Base-by-base conservation (phyloP, 2,797 vertebrate genomes). In the Enoplosus armatus region DNA sequence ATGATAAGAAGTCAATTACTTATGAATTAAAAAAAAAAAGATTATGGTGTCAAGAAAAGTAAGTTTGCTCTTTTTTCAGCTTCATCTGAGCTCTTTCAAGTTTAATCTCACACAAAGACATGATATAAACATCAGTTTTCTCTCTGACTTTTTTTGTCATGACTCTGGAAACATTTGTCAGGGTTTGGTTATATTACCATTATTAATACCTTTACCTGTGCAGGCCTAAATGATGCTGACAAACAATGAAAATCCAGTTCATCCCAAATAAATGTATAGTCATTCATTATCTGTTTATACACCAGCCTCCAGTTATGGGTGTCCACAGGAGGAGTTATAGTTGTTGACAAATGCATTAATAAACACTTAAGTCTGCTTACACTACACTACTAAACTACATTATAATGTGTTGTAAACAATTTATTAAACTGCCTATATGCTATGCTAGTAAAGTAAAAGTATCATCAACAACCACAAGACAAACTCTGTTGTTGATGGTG, bases 1-100 rank as follows among this genome's bases (percentile, higher is more conserved):
- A 56, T 45, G 87, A 86, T 92, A 89, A 93, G 83, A 66, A 72
- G 37, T 18, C 63, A 41, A 63, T 81, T 15, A 66, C 61, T 79
- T n/a, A n/a, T n/a, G n/a, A n/a, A n/a, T n/a, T n/a, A n/a, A n/a
- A n/a, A n/a, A n/a, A n/a, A n/a, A n/a, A n/a, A 56, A 64, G 60
- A 68, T 55, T 16, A 31, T 2, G 4, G 24, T 60, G 22, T 70
- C 27, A 35, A 8, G 56, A 70, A 63, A 58, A 11, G 53, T 73
- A 14, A 15, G 39, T 48, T 15, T 48, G 45, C 54, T 67, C 18
- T 65, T 65, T 58, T 69, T 62, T 33, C 26, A 45, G 20, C 20
- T 48, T 71, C 35, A 75, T 72, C 33, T 60, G n/a, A 41, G 39
- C 59, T 60, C 24, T 50, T 65, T 84, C 14, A 62, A 55, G 22